These are phyloP conservation scores for Eupithecia abbreviata DNA, from an alignment of 2,888 invertebrate genomes.

Conservation along the genomic window DNA sequence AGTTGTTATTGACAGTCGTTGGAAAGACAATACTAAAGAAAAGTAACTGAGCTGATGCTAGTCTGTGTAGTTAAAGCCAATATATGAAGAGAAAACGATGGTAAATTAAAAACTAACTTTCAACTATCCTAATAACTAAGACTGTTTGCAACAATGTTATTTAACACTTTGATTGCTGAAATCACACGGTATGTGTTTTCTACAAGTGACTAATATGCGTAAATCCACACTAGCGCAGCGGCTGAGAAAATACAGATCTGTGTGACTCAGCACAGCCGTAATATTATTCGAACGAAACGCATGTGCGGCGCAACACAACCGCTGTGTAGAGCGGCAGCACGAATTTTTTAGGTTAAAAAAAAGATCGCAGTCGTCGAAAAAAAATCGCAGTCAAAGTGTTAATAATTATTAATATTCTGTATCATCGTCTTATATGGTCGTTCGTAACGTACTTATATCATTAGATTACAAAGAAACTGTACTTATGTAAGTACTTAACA, in stretches of 20 bases:
- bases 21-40: not conserved
- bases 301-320: too few species aligned
- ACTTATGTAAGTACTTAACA: not conserved
- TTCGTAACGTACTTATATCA: not conserved
- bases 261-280: too few species aligned
- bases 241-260: too few species aligned
- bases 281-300: too few species aligned
- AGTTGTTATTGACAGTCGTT: not conserved
- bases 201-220: too few species aligned
- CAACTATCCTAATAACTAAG: not conserved
- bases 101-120: not conserved
- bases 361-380: too few species aligned
- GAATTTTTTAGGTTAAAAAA: too few species aligned
- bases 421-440: not conserved
- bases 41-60: slow-evolving; percentile 3
- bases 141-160: not conserved
- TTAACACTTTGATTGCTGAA: too few species aligned
- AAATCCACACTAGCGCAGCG: too few species aligned
- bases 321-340: too few species aligned
- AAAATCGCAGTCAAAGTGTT: too few species aligned
- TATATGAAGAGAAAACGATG: not conserved
- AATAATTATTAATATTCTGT: not conserved
- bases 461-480: not conserved
- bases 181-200: too few species aligned
- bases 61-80: not conserved